Evolutionary conservation across 2,113 vertebrate species (phyloP), one percentile per base, ranked within the genome.

Genomic region (Candoia aspera): DNA sequence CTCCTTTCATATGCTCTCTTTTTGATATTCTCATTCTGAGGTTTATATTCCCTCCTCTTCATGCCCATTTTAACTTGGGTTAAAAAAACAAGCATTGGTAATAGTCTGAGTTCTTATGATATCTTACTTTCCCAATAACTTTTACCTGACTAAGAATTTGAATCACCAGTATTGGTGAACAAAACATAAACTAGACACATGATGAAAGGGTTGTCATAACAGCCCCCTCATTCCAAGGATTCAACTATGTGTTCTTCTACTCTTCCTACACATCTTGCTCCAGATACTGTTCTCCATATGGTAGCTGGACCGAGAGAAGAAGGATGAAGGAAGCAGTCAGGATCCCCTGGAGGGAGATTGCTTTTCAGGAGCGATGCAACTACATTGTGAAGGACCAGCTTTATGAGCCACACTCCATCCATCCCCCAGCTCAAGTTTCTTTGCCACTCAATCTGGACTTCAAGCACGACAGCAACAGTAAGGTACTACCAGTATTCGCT

Each of bases 291-390:
- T 83, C 79, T 86, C 91, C 15, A 57, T 0, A 2, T n/a, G 42
- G 26, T 0, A 1, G 79, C 86, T 90, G 91, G 95, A 94, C 93
- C 93, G 94, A 96, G 93, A 37, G 92, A 84, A 79, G 8, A 0
- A 92, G 26, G 24, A 91, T 92, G 93, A 89, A 87, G 21, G 79
- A 68, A 60, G 68, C 90, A 90, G 87, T 92, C 26, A 24, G 42
- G 88, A 73, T 91, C 29, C 94, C 86, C 37, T 92, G 87, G 94
- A 91, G 90, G 13, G 86, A 55, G 84, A 91, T 5, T 92, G 91
- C 91, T 89, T 92, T 1, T 79, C 59, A 92, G 87, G 92, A 93
- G 88, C 92, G 79, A 46, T 95, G 95, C 92, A 92, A 92, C 10
- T 93, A 92, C 91, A 42, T 62, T 2, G 6, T 83, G 88, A 91